These are phyloP conservation scores for Megalonaias nervosa DNA, from an alignment of 1,140 invertebrate species.

Conservation along the genomic window DNA sequence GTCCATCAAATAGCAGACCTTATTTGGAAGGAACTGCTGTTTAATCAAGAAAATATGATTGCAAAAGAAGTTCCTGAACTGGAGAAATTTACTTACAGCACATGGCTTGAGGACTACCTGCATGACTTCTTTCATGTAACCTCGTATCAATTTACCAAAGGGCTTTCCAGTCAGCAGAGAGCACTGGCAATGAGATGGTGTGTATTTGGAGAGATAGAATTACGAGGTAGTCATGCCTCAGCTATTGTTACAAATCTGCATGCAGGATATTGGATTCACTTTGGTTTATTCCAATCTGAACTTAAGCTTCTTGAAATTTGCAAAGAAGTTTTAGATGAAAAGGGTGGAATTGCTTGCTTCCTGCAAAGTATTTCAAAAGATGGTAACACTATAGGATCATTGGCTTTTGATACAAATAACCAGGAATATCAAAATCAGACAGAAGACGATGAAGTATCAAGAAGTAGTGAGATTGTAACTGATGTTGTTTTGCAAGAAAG, in stretches of 20 bases:
- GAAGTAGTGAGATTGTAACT: background rate
- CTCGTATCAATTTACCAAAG: constrained; percentile 1
- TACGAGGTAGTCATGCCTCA: background rate
- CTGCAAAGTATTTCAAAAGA: background rate
- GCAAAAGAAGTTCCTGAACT: background rate
- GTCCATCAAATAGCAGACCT: constrained; percentile 9
- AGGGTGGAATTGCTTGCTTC: background rate
- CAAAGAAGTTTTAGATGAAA: constrained; percentile 2
- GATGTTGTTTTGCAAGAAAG: background rate
- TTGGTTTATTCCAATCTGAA: background rate
- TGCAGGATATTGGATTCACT: constrained; percentile 6
- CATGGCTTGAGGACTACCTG: constrained; percentile 8
- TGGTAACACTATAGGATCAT: too few species aligned
- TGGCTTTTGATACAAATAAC: too few species aligned
- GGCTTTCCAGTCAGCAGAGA: background rate
- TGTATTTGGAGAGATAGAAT: background rate
- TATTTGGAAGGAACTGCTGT: constrained; percentile 4
- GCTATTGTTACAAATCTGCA: constrained; percentile 1
- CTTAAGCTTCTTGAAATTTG: constrained; percentile 11
- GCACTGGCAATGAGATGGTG: constrained; percentile 11
- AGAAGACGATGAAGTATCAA: too few species aligned
- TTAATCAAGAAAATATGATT: constrained; percentile 3
- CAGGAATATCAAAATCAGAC: too few species aligned
- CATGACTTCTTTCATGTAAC: constrained; percentile 28
- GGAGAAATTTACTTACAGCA: background rate